Conservation (phyloP, 2,888 invertebrate genomes). For the Macrophya annulata region DNA sequence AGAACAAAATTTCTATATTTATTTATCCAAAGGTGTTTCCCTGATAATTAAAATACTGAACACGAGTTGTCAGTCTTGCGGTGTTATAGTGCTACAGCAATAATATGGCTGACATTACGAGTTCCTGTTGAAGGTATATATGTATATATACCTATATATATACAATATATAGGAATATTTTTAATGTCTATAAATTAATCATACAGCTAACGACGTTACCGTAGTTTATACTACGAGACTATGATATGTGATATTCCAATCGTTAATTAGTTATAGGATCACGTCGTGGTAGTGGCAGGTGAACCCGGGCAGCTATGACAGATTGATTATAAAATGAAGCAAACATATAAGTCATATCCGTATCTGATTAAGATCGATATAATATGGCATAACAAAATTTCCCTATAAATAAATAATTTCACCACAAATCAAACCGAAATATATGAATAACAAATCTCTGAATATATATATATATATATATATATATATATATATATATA, state of each 20-base stretch:
- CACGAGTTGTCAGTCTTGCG: background rate
- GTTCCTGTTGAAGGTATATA: background rate
- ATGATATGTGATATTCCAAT: background rate
- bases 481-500: too few species aligned
- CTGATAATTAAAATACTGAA: slow-evolving; percentile 23
- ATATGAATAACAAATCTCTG: too few species aligned
- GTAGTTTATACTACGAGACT: background rate
- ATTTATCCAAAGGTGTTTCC: slow-evolving; percentile 2
- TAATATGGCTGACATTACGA: background rate
- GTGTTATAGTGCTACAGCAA: background rate
- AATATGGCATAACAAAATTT: too few species aligned
- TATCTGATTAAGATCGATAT: background rate
- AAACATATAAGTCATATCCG: background rate
- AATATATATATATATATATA: too few species aligned
- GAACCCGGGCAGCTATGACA: background rate
- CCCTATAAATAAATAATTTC: too few species aligned
- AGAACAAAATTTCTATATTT: background rate
- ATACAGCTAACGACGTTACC: background rate
- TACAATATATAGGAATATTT: background rate
- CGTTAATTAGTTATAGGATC: background rate
- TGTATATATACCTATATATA: background rate
- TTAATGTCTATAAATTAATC: slow-evolving; percentile 15
- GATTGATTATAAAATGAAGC: slow-evolving; percentile 3
- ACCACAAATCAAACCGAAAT: too few species aligned
- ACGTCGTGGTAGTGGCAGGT: background rate